These are phyloP conservation scores for Pinna nobilis DNA, from an alignment of 1,140 invertebrate genomes.

Conservation along the genomic window DNA sequence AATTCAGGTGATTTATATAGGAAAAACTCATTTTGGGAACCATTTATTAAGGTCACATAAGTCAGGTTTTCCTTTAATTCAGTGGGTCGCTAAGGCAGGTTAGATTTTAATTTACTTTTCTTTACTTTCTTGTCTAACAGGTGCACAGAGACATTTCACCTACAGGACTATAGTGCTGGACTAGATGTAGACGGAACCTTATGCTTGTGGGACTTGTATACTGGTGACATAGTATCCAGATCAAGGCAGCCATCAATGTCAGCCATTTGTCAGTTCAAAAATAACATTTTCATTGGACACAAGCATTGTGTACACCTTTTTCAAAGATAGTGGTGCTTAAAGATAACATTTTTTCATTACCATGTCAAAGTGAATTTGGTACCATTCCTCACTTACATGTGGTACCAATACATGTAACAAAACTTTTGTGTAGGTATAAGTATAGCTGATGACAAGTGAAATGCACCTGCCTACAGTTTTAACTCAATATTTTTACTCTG, in stretches of 20 bases:
- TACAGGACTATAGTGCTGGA: slow-evolving; percentile 5
- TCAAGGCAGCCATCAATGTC: not conserved
- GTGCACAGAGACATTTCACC: not conserved
- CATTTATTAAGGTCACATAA: no score
- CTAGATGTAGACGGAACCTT: not conserved
- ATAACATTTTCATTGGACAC: slow-evolving; percentile 1
- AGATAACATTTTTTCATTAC: no score
- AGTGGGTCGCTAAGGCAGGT: no score
- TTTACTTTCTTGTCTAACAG: not conserved
- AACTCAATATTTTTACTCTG: no score
- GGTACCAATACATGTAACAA: not conserved
- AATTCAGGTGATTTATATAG: no score
- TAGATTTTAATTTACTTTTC: not conserved
- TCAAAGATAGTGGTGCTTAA: not conserved
- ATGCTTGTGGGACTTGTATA: slow-evolving; percentile 4
- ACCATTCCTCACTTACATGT: no score
- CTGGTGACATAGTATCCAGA: not conserved
- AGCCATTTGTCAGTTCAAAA: not conserved
- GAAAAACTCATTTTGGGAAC: no score
- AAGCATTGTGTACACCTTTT: slow-evolving; percentile 10
- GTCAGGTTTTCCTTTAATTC: no score
- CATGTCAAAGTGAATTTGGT: no score
- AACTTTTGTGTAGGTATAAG: not conserved
- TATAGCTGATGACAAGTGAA: not conserved
- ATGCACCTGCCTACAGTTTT: not conserved